These are phyloP conservation scores for Latheticus oryzae DNA, from an alignment of 2,888 invertebrate genomes.

Conservation along the genomic window DNA sequence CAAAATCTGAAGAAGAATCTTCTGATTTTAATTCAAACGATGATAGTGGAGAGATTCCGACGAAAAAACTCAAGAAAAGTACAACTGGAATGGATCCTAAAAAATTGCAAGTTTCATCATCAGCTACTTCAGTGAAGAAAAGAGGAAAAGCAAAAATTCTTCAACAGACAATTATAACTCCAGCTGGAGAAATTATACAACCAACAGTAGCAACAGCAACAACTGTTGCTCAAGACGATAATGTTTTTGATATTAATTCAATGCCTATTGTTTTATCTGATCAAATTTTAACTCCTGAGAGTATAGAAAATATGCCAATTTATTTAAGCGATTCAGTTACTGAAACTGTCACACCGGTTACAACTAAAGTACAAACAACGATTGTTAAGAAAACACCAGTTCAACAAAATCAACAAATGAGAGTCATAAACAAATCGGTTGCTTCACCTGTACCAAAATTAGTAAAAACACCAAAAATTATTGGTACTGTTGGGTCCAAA, in stretches of 20 bases:
- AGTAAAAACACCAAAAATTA: slow-evolving; percentile 45
- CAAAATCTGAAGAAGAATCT: slow-evolving; percentile 42
- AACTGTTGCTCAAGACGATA: slow-evolving; percentile 60
- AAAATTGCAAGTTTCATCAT: slow-evolving; percentile 4
- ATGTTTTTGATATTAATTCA: slow-evolving; percentile 78
- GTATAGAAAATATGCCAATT: slow-evolving; percentile 76
- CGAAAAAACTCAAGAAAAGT: slow-evolving; percentile 32
- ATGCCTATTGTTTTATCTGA: slow-evolving; percentile 82
- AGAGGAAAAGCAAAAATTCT: slow-evolving; percentile 62
- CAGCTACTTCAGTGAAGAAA: slow-evolving; percentile 20
- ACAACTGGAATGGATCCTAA: slow-evolving; percentile 9
- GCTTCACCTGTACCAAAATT: slow-evolving; percentile 37
- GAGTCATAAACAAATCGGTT: slow-evolving; percentile 49
- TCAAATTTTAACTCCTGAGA: slow-evolving; percentile 76
- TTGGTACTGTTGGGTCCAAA: slow-evolving; percentile 50
- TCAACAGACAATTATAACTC: slow-evolving; percentile 65
- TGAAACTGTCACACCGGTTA: slow-evolving; percentile 4
- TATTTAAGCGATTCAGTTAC: slow-evolving; percentile 63
- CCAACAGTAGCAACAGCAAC: slow-evolving; percentile 39
- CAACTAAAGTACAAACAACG: slow-evolving; percentile 6
- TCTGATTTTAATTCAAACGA: slow-evolving; percentile 30
- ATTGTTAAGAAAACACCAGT: slow-evolving; percentile 28
- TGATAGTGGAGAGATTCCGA: slow-evolving; percentile 32
- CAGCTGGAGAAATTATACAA: slow-evolving; percentile 61
- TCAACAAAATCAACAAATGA: slow-evolving; percentile 21